A percentile compares a stretch with the other conserved stretches of the same genome.
Evolutionary conservation across 2,797 vertebrate species (phyloP).

Genomic region (Anguilla pacifica): DNA sequence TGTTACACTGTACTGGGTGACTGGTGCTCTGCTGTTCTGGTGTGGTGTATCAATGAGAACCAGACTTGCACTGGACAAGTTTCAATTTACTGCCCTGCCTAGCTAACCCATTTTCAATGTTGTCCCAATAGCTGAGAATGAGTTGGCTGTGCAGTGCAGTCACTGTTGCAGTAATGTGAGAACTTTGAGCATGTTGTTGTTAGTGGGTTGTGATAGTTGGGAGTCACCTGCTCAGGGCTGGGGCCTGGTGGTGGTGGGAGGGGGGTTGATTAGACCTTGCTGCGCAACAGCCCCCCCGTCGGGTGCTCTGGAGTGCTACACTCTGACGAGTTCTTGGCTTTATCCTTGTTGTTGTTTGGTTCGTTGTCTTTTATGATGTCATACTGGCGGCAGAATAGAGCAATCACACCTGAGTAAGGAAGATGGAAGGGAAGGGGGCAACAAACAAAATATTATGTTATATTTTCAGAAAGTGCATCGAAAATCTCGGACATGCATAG

Average conservation of each 20-base stretch:
- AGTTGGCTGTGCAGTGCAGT: background rate
- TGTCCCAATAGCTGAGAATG: background rate
- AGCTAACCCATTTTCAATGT: background rate
- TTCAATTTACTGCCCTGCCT: background rate
- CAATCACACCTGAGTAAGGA: conserved; percentile 82
- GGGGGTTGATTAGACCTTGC: conserved; percentile 78
- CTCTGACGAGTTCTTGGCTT: conserved; percentile 94
- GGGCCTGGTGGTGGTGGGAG: conserved; percentile 51
- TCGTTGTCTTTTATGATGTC: conserved; percentile 98
- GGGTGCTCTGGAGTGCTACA: conserved; percentile 95
- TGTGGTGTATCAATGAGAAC: background rate
- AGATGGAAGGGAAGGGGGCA: background rate
- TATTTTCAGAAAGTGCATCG: background rate
- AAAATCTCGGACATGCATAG: background rate
- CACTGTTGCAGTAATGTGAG: background rate
- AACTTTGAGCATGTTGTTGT: background rate
- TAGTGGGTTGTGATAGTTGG: background rate
- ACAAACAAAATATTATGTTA: background rate
- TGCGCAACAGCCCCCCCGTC: conserved; percentile 88
- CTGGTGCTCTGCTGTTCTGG: background rate
- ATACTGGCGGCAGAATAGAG: conserved; percentile 93
- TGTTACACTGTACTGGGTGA: background rate
- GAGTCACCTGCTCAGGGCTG: conserved; percentile 69
- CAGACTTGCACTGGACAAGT: background rate
- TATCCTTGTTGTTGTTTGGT: conserved; percentile 97